Conservation (phyloP, 92 coral and sea anemone species). For the Epizoanthus fatuus region DNA sequence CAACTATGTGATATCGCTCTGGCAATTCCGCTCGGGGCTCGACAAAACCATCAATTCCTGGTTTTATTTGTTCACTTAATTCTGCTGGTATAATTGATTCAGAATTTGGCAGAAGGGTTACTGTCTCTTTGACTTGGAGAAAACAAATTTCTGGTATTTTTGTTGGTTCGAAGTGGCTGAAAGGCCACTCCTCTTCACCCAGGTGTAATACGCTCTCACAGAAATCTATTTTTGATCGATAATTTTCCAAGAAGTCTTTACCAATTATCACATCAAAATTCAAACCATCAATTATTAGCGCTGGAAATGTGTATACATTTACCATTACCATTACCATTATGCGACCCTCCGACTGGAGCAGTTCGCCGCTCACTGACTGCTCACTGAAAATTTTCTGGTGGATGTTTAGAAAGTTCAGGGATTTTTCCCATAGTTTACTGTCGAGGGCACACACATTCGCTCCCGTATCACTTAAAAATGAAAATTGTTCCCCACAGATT, state of each 20-base stretch:
- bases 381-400: slow-evolving; percentile 3
- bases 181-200: slow-evolving; percentile 5
- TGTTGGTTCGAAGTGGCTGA: slow-evolving; percentile 9
- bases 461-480: slow-evolving; percentile 47
- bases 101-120: slow-evolving; percentile 24
- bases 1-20: slow-evolving; percentile 21
- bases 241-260: slow-evolving; percentile 65
- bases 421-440: slow-evolving; percentile 40
- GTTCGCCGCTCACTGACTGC: slow-evolving; percentile 24
- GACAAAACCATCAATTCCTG: slow-evolving; percentile 27
- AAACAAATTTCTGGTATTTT: neutral
- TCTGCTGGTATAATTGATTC: slow-evolving; percentile 45
- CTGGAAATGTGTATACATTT: slow-evolving; percentile 15
- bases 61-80: neutral
- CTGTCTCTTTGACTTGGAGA: slow-evolving; percentile 16
- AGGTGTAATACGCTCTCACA: slow-evolving; percentile 17
- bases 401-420: slow-evolving; percentile 26
- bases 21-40: slow-evolving; percentile 1
- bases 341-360: slow-evolving; percentile 13
- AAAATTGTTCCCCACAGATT: slow-evolving; percentile 1
- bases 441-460: slow-evolving; percentile 51
- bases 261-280: slow-evolving; percentile 73
- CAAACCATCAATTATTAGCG: slow-evolving; percentile 48
- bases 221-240: slow-evolving; percentile 58
- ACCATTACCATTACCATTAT: no score